phyloP scores from a whole-genome alignment of 2,797 vertebrate genomes.

The Columba guinea region DNA sequence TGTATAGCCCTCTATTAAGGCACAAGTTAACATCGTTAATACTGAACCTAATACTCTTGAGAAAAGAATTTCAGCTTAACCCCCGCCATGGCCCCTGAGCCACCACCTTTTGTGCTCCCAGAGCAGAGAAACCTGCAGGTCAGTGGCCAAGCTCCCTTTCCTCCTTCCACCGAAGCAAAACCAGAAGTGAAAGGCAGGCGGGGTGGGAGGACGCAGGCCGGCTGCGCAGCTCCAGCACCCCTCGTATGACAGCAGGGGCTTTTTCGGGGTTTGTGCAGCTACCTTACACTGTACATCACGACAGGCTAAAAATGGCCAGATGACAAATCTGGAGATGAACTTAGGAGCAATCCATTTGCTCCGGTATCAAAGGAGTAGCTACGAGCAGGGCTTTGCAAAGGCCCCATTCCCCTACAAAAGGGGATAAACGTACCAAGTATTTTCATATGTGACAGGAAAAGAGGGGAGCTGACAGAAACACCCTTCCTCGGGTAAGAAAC shows the following conservation, averaged over 20 bases:
- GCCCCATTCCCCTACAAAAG: fast-evolving
- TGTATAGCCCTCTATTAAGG: not conserved
- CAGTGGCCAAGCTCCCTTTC: not conserved
- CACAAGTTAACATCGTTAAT: not conserved
- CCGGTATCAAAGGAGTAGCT: not conserved
- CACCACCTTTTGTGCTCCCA: not conserved
- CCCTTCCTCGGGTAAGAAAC: not conserved
- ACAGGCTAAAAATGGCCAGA: slow-evolving; percentile 31
- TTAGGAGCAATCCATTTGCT: not conserved
- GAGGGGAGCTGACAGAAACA: not conserved
- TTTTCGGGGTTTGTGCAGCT: not conserved
- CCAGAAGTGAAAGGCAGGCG: not conserved
- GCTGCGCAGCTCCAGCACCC: not conserved
- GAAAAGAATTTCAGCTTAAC: not conserved
- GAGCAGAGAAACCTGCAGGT: not conserved
- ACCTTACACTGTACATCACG: not conserved
- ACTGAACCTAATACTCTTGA: not conserved
- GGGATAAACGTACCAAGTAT: not conserved
- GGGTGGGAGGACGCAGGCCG: no score
- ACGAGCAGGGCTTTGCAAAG: not conserved
- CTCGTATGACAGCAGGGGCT: fast-evolving
- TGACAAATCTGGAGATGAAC: not conserved
- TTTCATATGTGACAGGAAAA: fast-evolving
- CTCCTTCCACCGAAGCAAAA: not conserved
- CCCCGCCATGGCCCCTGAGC: not conserved